Base-by-base conservation (phyloP, 2,797 vertebrate species). In the Rhinophrynus dorsalis region DNA sequence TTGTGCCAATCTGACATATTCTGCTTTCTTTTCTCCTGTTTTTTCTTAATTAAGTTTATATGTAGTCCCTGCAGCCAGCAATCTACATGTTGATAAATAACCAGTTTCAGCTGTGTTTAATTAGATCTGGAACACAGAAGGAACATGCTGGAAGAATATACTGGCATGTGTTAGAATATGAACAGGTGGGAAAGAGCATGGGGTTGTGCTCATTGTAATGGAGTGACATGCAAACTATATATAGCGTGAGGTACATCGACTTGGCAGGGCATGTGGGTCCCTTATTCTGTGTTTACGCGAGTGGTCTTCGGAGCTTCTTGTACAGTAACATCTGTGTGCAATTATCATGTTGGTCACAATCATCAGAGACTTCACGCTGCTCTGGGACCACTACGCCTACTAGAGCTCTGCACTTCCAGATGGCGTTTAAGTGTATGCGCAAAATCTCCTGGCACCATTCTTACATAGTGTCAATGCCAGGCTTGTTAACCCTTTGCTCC, bases 321-420 rank as follows among this genome's bases (percentile, higher is more conserved):
- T 44, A 66, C 32, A 65, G 42, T 40, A 73, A 66, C 69, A 73
- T 65, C 59, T 73, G 69, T 59, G 61, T 73, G 61, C 66, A 73
- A 73, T 73, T 66, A 73, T 73, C 69, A 73, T 59, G 69, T 73
- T 73, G 69, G 69, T 73, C 69, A 66, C 69, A 73, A 73, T 59
- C 54, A 32, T 50, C 45, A 27, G 69, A 73, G 62, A 66, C 52
- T 59, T 56, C 45, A 59, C 45, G 13, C 55, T 59, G 69, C 62
- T 73, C 3, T 13, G 69, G 69, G 62, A 73, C 45, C 27, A 33
- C 35, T 52, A 33, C 55, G 57, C 69, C 48, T 58, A 64, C 54
- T 62, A 35, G 10, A 59, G 32, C 69, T 72, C 54, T 73, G 69
- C 57, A 51, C 35, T 37, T 42, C 61, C 69, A 73, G 62, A 73